phyloP scores from a whole-genome alignment of 2,113 vertebrate species.

The Mesitornis unicolor region DNA sequence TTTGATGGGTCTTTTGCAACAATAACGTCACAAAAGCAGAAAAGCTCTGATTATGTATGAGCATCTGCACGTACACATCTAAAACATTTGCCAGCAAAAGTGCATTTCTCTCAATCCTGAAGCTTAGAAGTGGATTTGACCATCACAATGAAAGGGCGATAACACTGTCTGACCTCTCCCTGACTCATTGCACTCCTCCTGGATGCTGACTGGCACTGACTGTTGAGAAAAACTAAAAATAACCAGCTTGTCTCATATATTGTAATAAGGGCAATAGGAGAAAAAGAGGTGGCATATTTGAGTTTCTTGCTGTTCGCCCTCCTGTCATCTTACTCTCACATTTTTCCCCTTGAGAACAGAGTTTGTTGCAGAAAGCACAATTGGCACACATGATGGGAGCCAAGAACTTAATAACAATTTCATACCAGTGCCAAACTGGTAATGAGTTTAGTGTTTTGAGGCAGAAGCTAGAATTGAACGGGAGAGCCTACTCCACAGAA shows the following conservation, averaged over 20 bases:
- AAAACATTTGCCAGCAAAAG: slow-evolving; percentile 84
- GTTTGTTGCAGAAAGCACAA: slow-evolving; percentile 18
- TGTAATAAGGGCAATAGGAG: neutral
- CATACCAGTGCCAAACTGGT: neutral
- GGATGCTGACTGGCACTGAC: slow-evolving; percentile 69
- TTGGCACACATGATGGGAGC: neutral
- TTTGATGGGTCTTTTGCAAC: neutral
- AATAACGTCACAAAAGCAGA: slow-evolving; percentile 3
- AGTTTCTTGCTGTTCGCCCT: neutral
- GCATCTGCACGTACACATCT: slow-evolving; percentile 60
- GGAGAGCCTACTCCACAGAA: neutral
- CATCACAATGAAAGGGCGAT: slow-evolving; percentile 84
- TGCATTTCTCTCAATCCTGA: slow-evolving; percentile 82
- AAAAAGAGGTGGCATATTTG: neutral
- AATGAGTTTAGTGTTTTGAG: slow-evolving; percentile 26
- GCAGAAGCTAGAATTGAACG: neutral
- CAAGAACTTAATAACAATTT: slow-evolving; percentile 34
- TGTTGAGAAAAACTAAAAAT: slow-evolving; percentile 58
- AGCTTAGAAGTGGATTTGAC: slow-evolving; percentile 88
- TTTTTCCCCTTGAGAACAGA: neutral
- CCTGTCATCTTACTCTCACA: neutral
- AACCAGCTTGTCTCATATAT: slow-evolving; percentile 11
- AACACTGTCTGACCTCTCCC: slow-evolving; percentile 81
- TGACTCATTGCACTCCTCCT: slow-evolving; percentile 73
- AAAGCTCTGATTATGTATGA: slow-evolving; percentile 56